Evolutionary conservation across 2,797 vertebrate genomes (phyloP), one percentile per base, ranked within the genome.

Genomic region (Otolemur crassicaudatus): DNA sequence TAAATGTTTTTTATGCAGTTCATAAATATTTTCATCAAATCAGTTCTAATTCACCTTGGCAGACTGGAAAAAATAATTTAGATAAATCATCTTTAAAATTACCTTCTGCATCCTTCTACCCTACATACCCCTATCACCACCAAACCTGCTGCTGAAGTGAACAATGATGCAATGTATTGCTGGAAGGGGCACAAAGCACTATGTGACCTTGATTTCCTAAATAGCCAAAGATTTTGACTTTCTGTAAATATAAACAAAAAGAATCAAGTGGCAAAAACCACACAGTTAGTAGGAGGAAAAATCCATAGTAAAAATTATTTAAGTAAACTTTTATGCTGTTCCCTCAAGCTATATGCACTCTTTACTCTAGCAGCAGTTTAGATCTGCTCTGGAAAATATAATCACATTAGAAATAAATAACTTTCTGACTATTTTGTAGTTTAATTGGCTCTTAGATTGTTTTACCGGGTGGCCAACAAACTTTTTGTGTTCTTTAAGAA

Each of bases 371-470:
- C 67, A 25, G 46, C 17, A 86, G 25, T 63, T 85, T 70, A 72
- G 14, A 75, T 56, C 37, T 93, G 77, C 83, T 90, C 34, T 69
- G 53, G n/a, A 94, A 84, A 14, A 85, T 61, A 37, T 3, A 77
- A 85, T 79, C 40, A 73, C 56, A 46, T 86, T 89, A 86, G 89
- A 91, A 85, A 91, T 88, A 94, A 83, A 80, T 88, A 96, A 70
- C 14, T 87, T 91, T 73, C 46, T 79, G 72, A 37, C 25, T 61
- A 34, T 67, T 85, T 84, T 53, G 70, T 70, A 65, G 81, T 76
- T 95, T 93, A 88, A 85, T 23, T 86, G 84, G 61, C 46, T 87
- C 53, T 70, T 91, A 91, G 83, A n/a, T 70, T 34, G 63, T 56
- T 94, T 94, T 72, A 37, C 27, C 43, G 31, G 72, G 37, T 2